Base-by-base conservation (phyloP, 1,140 invertebrate species). In the Antheraea pernyi region DNA sequence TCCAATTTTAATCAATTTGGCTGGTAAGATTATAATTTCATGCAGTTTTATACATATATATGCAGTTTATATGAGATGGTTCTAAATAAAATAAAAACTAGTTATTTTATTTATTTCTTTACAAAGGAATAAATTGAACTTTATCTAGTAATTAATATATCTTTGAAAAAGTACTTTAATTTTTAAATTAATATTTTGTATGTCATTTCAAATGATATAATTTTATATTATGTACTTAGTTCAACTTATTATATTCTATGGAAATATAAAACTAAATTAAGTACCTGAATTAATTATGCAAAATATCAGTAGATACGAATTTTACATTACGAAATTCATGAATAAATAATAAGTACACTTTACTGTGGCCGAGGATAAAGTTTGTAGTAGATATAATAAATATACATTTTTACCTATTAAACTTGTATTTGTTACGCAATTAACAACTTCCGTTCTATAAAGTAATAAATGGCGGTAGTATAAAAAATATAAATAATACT, bases 21-120 rank as follows among this genome's bases (percentile, higher is more conserved):
- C 67, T 69, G 75, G 77, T 78, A 72, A 78, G 77, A 73, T 65
- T 11, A 58, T 64, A 48, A 69, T 66, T 66, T 67, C 37, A 46
- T 53, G 19, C 39, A 65, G 19, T 19, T 19, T 22, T 3, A 42
- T 65, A 18, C 22, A 30, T 30, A 30, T 30, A 30, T 65, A 9
- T 39, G 16, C 8, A 36, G 4, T 42, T n/a, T 39, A 22, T 19
- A 13, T 8, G 19, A 19, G 7, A 19, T 22, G 2, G 0, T 61
- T 22, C 22, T 61, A 9, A 42, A 42, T 42, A 9, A 42, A 42
- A 42, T 3, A 42, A 42, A 9, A 42, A 8, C 39, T 30, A 4
- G 22, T 1, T 30, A 42, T 42, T 42, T 42, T 42, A 42, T 42
- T 8, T 9, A 42, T 11, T 42, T 42, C 0, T 42, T 42, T 42